Evolutionary conservation across 2,888 invertebrate genomes (phyloP).

Genomic region (Drosophila sordidula): DNA sequence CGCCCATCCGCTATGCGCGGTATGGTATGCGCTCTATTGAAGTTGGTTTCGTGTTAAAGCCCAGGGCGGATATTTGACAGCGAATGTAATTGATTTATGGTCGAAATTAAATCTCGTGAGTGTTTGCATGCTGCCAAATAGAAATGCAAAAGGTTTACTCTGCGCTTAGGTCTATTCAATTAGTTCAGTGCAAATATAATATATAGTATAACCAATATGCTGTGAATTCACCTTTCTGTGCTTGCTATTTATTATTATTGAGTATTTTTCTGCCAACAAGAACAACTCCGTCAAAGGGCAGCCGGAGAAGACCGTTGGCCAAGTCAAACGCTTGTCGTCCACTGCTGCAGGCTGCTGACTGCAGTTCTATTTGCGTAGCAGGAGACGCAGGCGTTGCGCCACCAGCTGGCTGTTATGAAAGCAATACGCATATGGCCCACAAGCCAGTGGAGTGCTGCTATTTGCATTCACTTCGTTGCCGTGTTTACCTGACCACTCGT

Average conservation of each 20-base stretch:
- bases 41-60: constrained; percentile 29
- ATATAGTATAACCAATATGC: not conserved
- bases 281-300: not conserved
- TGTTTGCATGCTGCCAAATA: constrained; percentile 5
- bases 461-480: constrained; percentile 73
- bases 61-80: constrained; percentile 34
- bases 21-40: constrained; percentile 51
- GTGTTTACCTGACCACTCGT: constrained; percentile 54
- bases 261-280: constrained; percentile 4
- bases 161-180: constrained; percentile 10
- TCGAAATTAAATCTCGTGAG: constrained; percentile 56
- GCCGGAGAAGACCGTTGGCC: constrained; percentile 4
- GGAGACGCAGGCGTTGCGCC: constrained; percentile 14
- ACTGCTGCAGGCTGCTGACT: not conserved
- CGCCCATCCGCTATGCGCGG: not conserved
- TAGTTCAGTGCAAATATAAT: not conserved
- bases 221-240: not conserved
- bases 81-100: constrained; percentile 63
- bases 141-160: not conserved
- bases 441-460: constrained; percentile 52
- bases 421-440: constrained; percentile 67
- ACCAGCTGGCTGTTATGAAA: constrained; percentile 56
- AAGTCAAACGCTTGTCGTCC: not conserved
- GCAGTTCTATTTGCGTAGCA: constrained; percentile 20
- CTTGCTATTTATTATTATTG: constrained; percentile 1